Base-by-base conservation (phyloP, 2,888 invertebrate genomes). In the Lasioglossum lativentre region DNA sequence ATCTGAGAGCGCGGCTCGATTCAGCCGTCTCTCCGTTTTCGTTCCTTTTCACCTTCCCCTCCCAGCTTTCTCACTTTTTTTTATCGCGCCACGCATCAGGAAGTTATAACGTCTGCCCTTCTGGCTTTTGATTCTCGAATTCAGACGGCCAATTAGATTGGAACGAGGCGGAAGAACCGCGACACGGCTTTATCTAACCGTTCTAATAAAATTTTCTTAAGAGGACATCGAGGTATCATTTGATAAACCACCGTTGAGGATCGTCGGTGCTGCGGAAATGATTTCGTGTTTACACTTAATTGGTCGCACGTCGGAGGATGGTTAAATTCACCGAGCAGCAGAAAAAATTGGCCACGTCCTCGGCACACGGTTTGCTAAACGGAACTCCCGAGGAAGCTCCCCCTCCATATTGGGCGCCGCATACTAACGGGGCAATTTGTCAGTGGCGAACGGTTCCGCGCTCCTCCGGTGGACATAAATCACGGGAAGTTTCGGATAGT, bases 381-480 rank as follows among this genome's bases (percentile, higher is more conserved):
- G 52, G 27, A 59, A 66, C 38, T 34, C 59, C 70, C 66, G 34
- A 38, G 40, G 77, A 74, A 63, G 78, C 34, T 34, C 34, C 40
- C 19, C 42, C 27, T 6, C 42, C 19, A 75, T 68, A 71, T 79
- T 78, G 70, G 75, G 63, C 72, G 63, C 82, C 78, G 47, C 56
- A 71, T 63, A 66, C 79, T 86, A 86, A 89, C 73, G 74, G 88
- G 85, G 80, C 90, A 93, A 93, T 94, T 94, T 93, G 94, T 93
- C 93, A 88, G 84, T 80, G 88, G 90, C 83, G 86, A 88, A 87
- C 86, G 76, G 79, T 80, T 78, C 85, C 78, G 86, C 82, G 80
- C 85, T 85, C 81, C 79, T 82, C 80, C 88, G 86, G 86, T 88
- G 87, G 85, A 89, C 91, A 92, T 93, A 93, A 93, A 93, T 93